Percentiles rank a stretch among this genome's conserved stretches.
These are phyloP conservation scores for Halichondria panicea DNA, from an alignment of 37 sponge, comb jelly and placozoan species.

Conservation along the genomic window DNA sequence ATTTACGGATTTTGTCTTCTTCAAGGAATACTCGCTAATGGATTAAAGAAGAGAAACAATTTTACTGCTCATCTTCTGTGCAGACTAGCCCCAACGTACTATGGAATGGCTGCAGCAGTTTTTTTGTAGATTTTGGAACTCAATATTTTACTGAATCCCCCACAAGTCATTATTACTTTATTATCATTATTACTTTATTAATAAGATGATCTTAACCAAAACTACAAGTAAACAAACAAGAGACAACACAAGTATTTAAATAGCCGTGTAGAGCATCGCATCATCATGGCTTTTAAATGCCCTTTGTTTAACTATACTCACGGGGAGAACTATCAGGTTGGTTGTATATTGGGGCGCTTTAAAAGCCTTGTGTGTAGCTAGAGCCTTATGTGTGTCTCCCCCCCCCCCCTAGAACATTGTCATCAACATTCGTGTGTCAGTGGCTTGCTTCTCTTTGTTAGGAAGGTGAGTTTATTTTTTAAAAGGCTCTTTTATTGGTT, in stretches of 20 bases:
- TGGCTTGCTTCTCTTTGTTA: slow-evolving; percentile 23
- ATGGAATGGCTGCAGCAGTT: slow-evolving; percentile 39
- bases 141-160: too few species aligned
- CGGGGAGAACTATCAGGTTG: not conserved
- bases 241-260: too few species aligned
- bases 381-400: not conserved
- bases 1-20: slow-evolving; percentile 52
- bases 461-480: slow-evolving; percentile 25
- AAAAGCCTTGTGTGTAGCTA: not conserved
- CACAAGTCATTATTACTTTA: too few species aligned
- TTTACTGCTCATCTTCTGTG: slow-evolving; percentile 17
- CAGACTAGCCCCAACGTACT: slow-evolving; percentile 46
- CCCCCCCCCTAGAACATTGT: slow-evolving; percentile 1
- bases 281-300: too few species aligned
- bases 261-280: too few species aligned
- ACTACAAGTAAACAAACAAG: too few species aligned
- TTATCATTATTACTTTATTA: too few species aligned
- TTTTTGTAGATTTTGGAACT: slow-evolving; percentile 1
- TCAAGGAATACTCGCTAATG: slow-evolving; percentile 24
- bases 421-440: slow-evolving; percentile 27
- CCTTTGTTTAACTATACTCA: too few species aligned
- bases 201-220: too few species aligned
- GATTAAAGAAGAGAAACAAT: slow-evolving; percentile 4
- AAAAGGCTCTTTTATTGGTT: not conserved
- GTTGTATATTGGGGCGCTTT: not conserved